Conservation (phyloP, 2,113 vertebrate species). For the Haliaeetus leucogaster region DNA sequence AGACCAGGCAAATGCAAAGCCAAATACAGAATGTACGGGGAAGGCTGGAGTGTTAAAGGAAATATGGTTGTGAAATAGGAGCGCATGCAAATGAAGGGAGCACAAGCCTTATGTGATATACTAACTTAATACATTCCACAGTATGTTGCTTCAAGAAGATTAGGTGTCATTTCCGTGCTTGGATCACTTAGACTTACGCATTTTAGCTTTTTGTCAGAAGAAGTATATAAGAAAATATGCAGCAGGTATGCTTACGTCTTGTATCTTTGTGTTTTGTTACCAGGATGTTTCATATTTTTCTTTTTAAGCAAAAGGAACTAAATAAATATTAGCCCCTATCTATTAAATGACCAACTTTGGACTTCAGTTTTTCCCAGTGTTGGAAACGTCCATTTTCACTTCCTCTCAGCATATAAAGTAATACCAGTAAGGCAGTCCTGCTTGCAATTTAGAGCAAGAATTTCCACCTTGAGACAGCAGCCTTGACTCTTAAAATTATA, state of each 20-base stretch:
- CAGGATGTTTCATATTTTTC: not conserved
- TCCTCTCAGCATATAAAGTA: not conserved
- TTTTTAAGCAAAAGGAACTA: not conserved
- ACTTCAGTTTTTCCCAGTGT: not conserved
- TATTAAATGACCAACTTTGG: not conserved
- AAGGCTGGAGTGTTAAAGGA: not conserved
- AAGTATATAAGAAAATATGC: not conserved
- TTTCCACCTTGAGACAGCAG: not conserved
- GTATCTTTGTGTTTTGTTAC: not conserved
- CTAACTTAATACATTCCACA: not conserved
- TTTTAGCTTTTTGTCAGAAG: not conserved
- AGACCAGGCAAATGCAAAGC: not conserved
- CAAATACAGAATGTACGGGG: not conserved
- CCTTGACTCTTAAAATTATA: not conserved
- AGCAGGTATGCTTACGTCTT: not conserved
- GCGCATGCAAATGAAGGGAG: not conserved
- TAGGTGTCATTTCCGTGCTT: not conserved
- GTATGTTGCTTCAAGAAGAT: not conserved
- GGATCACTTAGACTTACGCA: not conserved
- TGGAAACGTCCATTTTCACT: not conserved
- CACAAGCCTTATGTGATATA: rapidly evolving
- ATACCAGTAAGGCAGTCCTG: not conserved
- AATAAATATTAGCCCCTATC: not conserved
- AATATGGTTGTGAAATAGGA: not conserved
- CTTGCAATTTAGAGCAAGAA: not conserved